Evolutionary conservation across 2,888 invertebrate genomes (phyloP).

Genomic region (Acleris literana): DNA sequence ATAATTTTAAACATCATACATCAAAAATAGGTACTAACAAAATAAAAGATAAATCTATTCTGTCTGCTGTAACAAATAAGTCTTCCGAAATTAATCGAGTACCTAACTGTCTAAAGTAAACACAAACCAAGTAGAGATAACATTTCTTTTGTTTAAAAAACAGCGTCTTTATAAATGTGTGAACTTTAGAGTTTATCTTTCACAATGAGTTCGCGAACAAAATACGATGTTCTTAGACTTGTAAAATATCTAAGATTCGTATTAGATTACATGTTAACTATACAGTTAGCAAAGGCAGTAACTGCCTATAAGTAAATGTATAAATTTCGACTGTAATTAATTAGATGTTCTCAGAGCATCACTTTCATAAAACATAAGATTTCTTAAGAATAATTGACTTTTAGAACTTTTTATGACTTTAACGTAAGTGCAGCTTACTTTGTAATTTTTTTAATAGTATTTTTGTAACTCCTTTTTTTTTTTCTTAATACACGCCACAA

Average conservation of each 20-base stretch:
- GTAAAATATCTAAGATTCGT: neutral
- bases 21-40: too few relatives aligned
- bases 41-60: too few relatives aligned
- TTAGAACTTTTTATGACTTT: too few relatives aligned
- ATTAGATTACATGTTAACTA: constrained; percentile 19
- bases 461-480: too few relatives aligned
- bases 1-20: too few relatives aligned
- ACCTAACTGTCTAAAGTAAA: neutral
- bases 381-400: too few relatives aligned
- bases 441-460: too few relatives aligned
- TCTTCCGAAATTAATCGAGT: neutral
- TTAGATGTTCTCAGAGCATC: too few relatives aligned
- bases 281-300: constrained; percentile 11
- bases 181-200: constrained; percentile 24
- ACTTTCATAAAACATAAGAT: too few relatives aligned
- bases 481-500: too few relatives aligned
- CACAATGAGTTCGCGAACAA: constrained; percentile 21
- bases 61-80: neutral
- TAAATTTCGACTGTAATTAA: too few relatives aligned
- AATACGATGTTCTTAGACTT: constrained; percentile 15
- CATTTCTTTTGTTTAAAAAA: constrained; percentile 32
- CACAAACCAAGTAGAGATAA: constrained; percentile 8
- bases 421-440: too few relatives aligned
- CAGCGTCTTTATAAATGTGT: constrained; percentile 29
- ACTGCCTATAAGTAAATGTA: neutral